phyloP scores from a whole-genome alignment of 2,113 vertebrate species.

The Pelecanoides urinatrix region DNA sequence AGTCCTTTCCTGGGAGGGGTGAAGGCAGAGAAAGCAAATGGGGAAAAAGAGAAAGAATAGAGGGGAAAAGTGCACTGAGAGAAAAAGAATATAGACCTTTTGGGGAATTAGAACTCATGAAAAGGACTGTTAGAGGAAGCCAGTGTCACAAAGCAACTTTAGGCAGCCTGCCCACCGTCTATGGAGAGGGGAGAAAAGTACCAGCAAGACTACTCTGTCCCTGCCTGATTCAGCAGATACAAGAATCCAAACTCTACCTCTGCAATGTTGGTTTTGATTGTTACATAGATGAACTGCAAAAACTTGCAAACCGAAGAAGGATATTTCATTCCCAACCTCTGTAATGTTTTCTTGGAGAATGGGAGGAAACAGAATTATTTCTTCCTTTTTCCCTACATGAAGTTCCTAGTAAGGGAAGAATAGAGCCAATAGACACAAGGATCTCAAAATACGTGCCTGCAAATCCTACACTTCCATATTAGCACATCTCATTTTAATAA shows the following conservation, averaged over 20 bases:
- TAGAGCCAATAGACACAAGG: not conserved
- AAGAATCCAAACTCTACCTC: not conserved
- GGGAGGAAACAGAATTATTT: not conserved
- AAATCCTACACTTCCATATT: not conserved
- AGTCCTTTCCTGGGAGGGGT: not conserved
- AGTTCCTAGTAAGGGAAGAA: not conserved
- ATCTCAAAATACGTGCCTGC: not conserved
- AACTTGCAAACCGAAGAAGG: not conserved
- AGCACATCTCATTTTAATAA: not conserved
- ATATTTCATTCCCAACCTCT: not conserved
- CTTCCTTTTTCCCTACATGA: not conserved
- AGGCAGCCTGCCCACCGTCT: not conserved
- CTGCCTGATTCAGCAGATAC: not conserved
- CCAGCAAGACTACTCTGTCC: not conserved
- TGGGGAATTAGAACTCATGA: not conserved
- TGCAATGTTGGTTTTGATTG: slow-evolving; percentile 6
- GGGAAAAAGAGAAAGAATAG: not conserved
- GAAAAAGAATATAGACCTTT: not conserved
- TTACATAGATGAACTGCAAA: not conserved
- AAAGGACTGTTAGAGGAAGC: not conserved
- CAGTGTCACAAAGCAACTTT: not conserved
- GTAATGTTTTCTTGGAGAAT: not conserved
- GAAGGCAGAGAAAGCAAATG: not conserved
- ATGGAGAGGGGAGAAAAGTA: not conserved
- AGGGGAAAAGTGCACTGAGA: not conserved